Base-by-base conservation (phyloP, 1,140 invertebrate genomes). In the Caenorhabditis latens region DNA sequence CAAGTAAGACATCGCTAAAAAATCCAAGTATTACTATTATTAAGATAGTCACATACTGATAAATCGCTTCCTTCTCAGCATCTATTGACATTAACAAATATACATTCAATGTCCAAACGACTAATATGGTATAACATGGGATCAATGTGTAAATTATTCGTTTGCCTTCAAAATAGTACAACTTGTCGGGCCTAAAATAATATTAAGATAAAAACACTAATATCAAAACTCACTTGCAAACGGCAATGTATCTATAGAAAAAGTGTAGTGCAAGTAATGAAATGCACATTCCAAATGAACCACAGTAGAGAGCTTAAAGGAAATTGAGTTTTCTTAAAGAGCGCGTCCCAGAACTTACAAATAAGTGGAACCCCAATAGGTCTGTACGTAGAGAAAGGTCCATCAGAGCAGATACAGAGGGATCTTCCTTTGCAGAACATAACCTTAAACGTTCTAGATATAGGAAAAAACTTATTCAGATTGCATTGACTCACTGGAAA, bases 381-480 rank as follows among this genome's bases (percentile, higher is more conserved):
- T 71, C 42, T 11, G 4, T 71, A 43, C 42, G 46, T 0, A 6
- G 40, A 43, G 8, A 71, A 71, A 4, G 65, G 65, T 2, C 65
- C 65, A 46, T 71, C 42, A 14, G 65, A 71, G 42, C 42, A 46
- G 11, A 71, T 19, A 43, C 13, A 43, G 16, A 71, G 42, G 3
- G 65, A 71, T 46, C 65, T 13, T 7, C 42, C 42, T n/a, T 71
- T 71, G 19, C 65, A 71, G 40, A 71, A 43, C 65, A 71, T 71
- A 0, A 71, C 65, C 65, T 71, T 5, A 43, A 71, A 65, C 2
- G 32, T 2, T 19, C 4, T 63, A 24, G 2, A 7, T 65, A 14
- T 65, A 43, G 14, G 19, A 67, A 43, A 9, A 67, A 43, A 9
- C 2, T 6, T 19, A 43, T 19, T 13, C 16, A 71, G 11, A n/a